Conservation (phyloP, 2,797 vertebrate species). For the Chanos chanos region DNA sequence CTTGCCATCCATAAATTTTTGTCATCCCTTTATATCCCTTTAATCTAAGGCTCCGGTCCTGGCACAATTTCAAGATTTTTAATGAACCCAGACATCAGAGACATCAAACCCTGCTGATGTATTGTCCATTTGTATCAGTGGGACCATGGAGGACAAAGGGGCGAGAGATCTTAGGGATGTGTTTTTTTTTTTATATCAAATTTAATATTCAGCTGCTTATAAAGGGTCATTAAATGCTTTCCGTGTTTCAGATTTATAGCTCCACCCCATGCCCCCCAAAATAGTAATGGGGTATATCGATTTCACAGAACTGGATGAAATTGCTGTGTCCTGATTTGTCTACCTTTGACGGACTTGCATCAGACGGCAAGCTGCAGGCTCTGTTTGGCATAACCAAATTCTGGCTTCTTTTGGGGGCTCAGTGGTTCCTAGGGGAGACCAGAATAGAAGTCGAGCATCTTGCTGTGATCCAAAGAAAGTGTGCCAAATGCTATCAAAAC, state of each 20-base stretch:
- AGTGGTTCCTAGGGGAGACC: slow-evolving; percentile 76
- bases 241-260: slow-evolving; percentile 60
- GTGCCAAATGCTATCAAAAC: slow-evolving; percentile 84
- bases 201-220: slow-evolving; percentile 63
- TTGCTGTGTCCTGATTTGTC: slow-evolving; percentile 12
- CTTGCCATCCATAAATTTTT: slow-evolving; percentile 78
- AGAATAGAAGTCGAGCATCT: slow-evolving; percentile 79
- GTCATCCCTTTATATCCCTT: slow-evolving; percentile 75
- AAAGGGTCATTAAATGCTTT: slow-evolving; percentile 61
- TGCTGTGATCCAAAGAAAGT: slow-evolving; percentile 81
- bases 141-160: slow-evolving; percentile 59
- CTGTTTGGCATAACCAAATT: slow-evolving; percentile 63
- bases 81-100: slow-evolving; percentile 79
- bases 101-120: slow-evolving; percentile 74
- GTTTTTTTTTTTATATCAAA: slow-evolving; percentile 63
- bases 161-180: slow-evolving; percentile 38
- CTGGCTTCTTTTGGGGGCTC: slow-evolving; percentile 72
- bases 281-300: slow-evolving; percentile 51
- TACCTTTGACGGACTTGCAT: slow-evolving; percentile 61
- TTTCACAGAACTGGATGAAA: slow-evolving; percentile 42
- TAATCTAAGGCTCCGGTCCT: slow-evolving; percentile 74
- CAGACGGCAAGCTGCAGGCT: slow-evolving; percentile 50
- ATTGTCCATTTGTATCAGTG: slow-evolving; percentile 75
- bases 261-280: slow-evolving; percentile 54
- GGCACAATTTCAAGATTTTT: slow-evolving; percentile 78